Base-by-base conservation (phyloP, 2,113 vertebrate species). In the Paramormyrops kingsleyae region DNA sequence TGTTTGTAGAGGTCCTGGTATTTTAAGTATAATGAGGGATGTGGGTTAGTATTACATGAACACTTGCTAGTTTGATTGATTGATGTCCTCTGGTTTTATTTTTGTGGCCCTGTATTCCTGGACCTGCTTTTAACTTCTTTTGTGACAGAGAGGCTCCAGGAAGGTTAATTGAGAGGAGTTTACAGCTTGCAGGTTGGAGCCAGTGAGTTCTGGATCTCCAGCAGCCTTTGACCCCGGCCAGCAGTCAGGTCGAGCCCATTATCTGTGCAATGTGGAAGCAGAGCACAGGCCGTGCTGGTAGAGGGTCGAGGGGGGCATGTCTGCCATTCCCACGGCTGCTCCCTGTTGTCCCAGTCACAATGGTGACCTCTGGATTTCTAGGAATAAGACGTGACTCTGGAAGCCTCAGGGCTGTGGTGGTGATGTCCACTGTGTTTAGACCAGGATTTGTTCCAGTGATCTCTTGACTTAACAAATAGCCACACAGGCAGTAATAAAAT, bases 281-380 rank as follows among this genome's bases (percentile, higher is more conserved):
- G 91, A 89, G 87, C 90, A 42, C 74, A 77, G 74, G 89, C 89
- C 93, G 91, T 91, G 93, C 93, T 94, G 92, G 92, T 91, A 91
- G 9, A 89, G 91, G 92, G 94, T 95, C 94, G 94, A 93, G 94
- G 93, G 91, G 90, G 92, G 93, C 92, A 93, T 93, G 93, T 44
- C 94, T 92, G 90, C 91, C 50, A 91, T 93, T 91, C 93, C 90
- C 91, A 91, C 87, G 88, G 27, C 90, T 89, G 87, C 91, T 83
- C 62, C 74, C 90, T 94, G 94, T 94, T 95, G 94, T 93, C 93
- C 74, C n/a, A 94, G 90, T 88, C 90, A 92, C 92, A 94, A 95
- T 95, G 94, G 95, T 96, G 92, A 89, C 91, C 90, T 94, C 91
- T 93, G 91, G 59, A 93, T 96, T 96, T 95, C 92, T 92, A 91